phyloP scores from a whole-genome alignment of 2,797 vertebrate genomes.

The Tokudaia muenninki region DNA sequence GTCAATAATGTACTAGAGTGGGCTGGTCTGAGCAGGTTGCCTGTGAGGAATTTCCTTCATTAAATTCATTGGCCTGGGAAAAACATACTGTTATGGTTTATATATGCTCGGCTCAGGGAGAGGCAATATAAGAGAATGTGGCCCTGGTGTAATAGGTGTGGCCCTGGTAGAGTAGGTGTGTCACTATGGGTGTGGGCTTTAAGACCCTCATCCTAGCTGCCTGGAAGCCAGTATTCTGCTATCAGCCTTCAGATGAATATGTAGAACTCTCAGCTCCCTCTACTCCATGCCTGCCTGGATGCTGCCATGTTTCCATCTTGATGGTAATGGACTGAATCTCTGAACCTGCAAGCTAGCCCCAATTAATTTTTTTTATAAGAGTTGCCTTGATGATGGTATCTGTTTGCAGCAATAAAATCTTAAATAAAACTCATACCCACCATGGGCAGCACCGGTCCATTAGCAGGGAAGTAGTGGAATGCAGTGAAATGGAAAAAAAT shows the following conservation, averaged over 20 bases:
- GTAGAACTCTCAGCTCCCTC: neutral
- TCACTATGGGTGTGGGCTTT: neutral
- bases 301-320: neutral
- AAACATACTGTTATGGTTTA: neutral
- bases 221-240: neutral
- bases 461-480: accelerated
- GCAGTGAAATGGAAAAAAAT: neutral
- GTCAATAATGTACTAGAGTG: too few species aligned
- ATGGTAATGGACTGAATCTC: neutral
- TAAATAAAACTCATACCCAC: too few species aligned
- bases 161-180: neutral
- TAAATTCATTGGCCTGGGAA: neutral
- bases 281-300: neutral
- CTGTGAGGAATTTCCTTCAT: neutral
- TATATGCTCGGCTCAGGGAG: neutral
- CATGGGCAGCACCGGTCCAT: too few species aligned
- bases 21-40: neutral
- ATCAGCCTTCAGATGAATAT: neutral
- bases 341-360: neutral
- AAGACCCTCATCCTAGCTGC: neutral
- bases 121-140: neutral
- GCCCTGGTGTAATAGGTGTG: neutral
- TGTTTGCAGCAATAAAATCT: too few species aligned
- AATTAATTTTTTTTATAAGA: too few species aligned
- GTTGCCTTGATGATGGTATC: too few species aligned